Conservation (phyloP, 2,113 vertebrate genomes). For the Lophochroa leadbeateri region DNA sequence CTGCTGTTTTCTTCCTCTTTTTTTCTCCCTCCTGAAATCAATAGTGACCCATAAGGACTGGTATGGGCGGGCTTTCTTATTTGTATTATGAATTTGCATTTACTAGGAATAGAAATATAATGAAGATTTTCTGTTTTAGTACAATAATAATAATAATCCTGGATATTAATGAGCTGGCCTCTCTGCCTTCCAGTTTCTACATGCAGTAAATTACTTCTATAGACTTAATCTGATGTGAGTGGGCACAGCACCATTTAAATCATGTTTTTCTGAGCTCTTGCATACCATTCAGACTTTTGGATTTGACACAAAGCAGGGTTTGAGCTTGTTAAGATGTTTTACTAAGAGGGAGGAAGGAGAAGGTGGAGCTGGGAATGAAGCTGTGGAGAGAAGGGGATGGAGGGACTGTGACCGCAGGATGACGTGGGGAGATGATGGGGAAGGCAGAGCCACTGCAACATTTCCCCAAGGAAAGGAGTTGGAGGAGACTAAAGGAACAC, state of each 20-base stretch:
- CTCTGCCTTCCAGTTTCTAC: slow-evolving; percentile 20
- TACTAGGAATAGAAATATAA: background rate
- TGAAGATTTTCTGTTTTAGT: background rate
- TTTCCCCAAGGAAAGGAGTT: background rate
- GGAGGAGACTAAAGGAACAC: background rate
- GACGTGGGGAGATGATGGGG: background rate
- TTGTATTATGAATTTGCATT: background rate
- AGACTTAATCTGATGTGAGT: background rate
- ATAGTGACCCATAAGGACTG: background rate
- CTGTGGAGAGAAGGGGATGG: background rate
- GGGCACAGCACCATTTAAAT: slow-evolving; percentile 10
- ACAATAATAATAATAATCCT: slow-evolving; percentile 28
- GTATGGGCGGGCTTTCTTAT: background rate
- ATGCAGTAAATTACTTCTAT: slow-evolving; percentile 45
- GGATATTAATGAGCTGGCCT: slow-evolving; percentile 48
- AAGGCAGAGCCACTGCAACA: background rate
- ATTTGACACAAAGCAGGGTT: background rate
- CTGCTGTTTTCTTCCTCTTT: background rate
- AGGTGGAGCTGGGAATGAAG: background rate
- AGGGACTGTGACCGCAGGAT: fast-evolving
- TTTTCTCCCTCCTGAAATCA: background rate
- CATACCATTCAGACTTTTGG: background rate
- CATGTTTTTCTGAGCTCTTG: background rate
- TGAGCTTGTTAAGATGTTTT: background rate
- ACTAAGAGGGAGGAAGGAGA: background rate